Evolutionary conservation across 1,140 invertebrate genomes (phyloP), one percentile per base, ranked within the genome.

Genomic region (Macrocentrus cingulum): DNA sequence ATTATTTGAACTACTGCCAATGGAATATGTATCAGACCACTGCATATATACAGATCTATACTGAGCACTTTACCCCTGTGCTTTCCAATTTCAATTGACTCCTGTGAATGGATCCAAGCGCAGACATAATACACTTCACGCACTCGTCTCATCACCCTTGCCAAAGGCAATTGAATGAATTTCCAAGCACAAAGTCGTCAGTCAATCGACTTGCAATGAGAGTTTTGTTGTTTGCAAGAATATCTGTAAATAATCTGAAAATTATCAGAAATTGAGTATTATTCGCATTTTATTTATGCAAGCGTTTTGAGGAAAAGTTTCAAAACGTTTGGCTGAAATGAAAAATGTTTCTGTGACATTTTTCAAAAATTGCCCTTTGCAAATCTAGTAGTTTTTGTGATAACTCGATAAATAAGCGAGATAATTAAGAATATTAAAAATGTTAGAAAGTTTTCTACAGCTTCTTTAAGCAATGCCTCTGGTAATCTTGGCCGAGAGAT

Each of bases 31-130:
- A n/a, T 16, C n/a, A 46, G 44, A 46, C 44, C 44, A 44, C 41
- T n/a, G 25, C 25, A 29, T 29, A 46, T 22, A n/a, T 46, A 23
- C 44, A 46, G 9, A n/a, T n/a, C n/a, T n/a, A n/a, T n/a, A n/a
- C 20, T 11, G 25, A 46, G 18, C 44, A 13, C 25, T 22, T 29
- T 5, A 4, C 15, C 44, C 25, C 46, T n/a, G n/a, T n/a, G 20
- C 46, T 49, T 34, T 34, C 16, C 29, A 49, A 49, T 49, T 29
- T 49, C 46, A 16, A 49, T 49, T 49, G 46, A 49, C 46, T 49
- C n/a, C 19, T 13, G 9, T 46, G 16, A 46, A 34, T 34, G 13
- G 46, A 34, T 32, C n/a, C 4, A 13, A 15, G 36, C n/a, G n/a
- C n/a, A n/a, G n/a, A n/a, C n/a, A n/a, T 16, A 49, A 29, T 49